These are phyloP conservation scores for Caenorhabditis inopinata DNA, from an alignment of 1,140 invertebrate genomes.

Conservation along the genomic window DNA sequence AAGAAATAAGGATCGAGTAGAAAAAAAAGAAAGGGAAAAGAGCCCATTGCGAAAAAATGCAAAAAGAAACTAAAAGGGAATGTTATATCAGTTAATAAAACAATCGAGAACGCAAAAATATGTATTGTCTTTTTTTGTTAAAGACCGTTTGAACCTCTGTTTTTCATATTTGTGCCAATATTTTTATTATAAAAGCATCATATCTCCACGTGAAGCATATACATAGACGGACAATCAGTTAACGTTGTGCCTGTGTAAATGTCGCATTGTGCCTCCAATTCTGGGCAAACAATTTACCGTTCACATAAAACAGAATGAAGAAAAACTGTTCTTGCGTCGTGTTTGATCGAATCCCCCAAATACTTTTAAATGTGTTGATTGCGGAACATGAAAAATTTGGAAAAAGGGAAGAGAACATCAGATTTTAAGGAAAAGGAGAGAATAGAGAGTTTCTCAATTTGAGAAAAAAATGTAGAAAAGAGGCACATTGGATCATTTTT, in stretches of 20 bases:
- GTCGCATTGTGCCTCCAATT: constrained; percentile 16
- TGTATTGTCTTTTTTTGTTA: no score
- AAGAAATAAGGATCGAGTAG: background rate
- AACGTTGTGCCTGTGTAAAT: background rate
- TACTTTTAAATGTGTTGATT: background rate
- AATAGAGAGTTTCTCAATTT: no score
- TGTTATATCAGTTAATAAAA: no score
- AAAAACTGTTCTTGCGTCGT: background rate
- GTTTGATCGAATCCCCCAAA: background rate
- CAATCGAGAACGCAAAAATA: no score
- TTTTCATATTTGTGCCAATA: background rate
- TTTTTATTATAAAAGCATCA: background rate
- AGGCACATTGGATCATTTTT: background rate
- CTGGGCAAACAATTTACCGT: constrained; percentile 4
- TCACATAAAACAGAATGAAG: background rate
- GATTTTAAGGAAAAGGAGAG: background rate
- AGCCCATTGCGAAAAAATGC: background rate
- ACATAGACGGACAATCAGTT: background rate
- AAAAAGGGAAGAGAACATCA: background rate
- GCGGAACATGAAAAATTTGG: background rate
- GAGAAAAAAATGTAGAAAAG: no score
- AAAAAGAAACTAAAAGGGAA: no score
- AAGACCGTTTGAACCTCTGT: background rate
- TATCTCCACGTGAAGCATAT: background rate
- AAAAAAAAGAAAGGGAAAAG: background rate